These are phyloP conservation scores for Cebus imitator DNA, from an alignment of 2,113 vertebrate species.

Conservation along the genomic window DNA sequence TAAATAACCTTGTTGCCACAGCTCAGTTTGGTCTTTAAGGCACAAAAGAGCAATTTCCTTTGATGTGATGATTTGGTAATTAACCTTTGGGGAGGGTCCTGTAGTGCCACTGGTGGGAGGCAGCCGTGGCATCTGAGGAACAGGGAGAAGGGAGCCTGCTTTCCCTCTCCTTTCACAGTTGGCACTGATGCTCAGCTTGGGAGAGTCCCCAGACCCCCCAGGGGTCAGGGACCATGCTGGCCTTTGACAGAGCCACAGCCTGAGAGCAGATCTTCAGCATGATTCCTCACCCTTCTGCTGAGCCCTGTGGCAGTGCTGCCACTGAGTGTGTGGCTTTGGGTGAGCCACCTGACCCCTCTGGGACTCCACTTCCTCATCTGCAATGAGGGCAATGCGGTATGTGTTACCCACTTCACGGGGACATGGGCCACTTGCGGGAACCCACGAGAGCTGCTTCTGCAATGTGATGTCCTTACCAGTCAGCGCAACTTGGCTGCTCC, in stretches of 20 bases:
- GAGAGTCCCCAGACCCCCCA: background rate
- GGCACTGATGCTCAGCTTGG: background rate
- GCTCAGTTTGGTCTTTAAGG: conserved; percentile 53
- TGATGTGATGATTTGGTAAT: conserved; percentile 56
- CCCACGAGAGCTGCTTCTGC: background rate
- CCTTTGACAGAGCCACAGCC: background rate
- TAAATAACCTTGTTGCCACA: conserved; percentile 56
- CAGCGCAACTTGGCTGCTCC: background rate
- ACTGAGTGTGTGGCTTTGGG: background rate
- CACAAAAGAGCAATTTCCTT: conserved; percentile 61
- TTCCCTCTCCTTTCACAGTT: background rate
- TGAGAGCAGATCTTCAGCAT: background rate
- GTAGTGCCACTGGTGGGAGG: background rate
- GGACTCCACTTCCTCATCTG: background rate
- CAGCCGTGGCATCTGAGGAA: background rate
- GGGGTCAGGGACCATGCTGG: background rate
- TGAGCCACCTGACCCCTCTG: background rate
- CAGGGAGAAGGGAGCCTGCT: background rate
- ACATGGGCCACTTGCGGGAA: background rate
- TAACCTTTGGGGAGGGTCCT: conserved; percentile 40
- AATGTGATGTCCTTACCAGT: background rate
- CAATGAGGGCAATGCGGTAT: background rate
- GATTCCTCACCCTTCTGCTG: background rate
- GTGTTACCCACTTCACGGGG: background rate
- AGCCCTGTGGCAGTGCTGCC: background rate